Evolutionary conservation across 2,888 invertebrate genomes (phyloP), one percentile per base, ranked within the genome.

Genomic region (Clanis bilineata): DNA sequence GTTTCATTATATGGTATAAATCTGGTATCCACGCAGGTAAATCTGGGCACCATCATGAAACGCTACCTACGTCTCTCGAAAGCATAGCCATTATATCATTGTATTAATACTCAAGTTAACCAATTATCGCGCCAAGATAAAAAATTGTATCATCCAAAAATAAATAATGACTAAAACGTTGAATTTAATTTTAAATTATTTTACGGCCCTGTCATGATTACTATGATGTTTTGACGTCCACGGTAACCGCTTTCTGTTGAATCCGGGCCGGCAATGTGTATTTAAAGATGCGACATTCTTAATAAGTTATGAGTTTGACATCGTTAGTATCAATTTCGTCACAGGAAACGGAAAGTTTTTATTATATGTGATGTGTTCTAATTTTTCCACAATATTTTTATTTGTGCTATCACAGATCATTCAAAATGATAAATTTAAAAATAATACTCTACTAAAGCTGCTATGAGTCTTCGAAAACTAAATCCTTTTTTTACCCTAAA

Each of bases 291-390:
- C 18, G 32, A 18, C 28, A 51, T 32, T 18, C 15, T 12, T 9
- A 32, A 10, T 28, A 51, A 28, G 21, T 28, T 57, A 44, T 44
- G 25, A 15, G 44, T 32, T 41, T 60, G 41, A 58, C 61, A 21
- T 51, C 32, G 28, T 51, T 51, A 32, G 5, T 25, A 47, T 28
- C 12, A 57, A 5, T 7, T 38, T 56, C 18, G 51, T 32, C 51
- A 51, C 51, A 51, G 51, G 51, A 51, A 51, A 18, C 28, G 51
- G 28, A 32, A 9, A n/a, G 25, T 28, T 28, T 51, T 32, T 32
- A 18, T n/a, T n/a, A n/a, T n/a, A 32, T 18, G n/a, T 7, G 23
- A 6, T 6, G 32, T 18, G 51, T 10, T 15, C 18, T 18, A 28
- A 28, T 15, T 51, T 51, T 51, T 18, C 28, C 28, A 15, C 15